Evolutionary conservation across 2,888 invertebrate genomes (phyloP), one percentile per base, ranked within the genome.

Genomic region (Nymphalis c-album): DNA sequence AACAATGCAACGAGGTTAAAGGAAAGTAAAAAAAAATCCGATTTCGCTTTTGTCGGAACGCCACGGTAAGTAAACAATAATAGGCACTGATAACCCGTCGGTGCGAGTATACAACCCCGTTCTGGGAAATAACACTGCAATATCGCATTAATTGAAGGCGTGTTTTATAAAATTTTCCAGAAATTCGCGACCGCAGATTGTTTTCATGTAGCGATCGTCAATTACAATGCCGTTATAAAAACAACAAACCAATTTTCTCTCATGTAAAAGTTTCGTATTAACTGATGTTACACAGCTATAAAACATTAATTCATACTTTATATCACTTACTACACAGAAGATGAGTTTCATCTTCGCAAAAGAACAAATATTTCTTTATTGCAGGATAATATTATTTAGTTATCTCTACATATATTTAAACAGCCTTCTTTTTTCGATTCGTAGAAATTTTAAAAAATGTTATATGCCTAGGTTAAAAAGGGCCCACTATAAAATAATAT

Each of bases 41-140:
- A 67, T 62, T 67, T 63, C 67, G 64, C 64, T 55, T 59, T 62
- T 58, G 18, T 51, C 18, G 26, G 65, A 66, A 68, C 60, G 60
- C 66, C 71, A 71, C 75, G 64, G 72, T 75, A 77, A 77, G 76
- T 80, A 81, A 82, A 81, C 80, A 82, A 74, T 80, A 80, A 84
- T 82, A 79, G 76, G 78, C 80, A 80, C 78, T 81, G 84, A 85
- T 86, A 85, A 84, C 74, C 75, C 72, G 76, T 76, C 77, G 75
- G 75, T 77, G 57, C 55, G 76, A 74, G 74, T 73, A 76, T 76
- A 77, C 83, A 80, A 78, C 80, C 81, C 78, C 74, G 65, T 78
- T 76, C 77, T 73, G 68, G 71, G 79, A 77, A 79, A 74, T 66
- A 67, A 65, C 64, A 68, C 72, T 72, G 73, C 75, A 73, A 73